Base-by-base conservation (phyloP, 2,113 vertebrate genomes). In the Buteo buteo region DNA sequence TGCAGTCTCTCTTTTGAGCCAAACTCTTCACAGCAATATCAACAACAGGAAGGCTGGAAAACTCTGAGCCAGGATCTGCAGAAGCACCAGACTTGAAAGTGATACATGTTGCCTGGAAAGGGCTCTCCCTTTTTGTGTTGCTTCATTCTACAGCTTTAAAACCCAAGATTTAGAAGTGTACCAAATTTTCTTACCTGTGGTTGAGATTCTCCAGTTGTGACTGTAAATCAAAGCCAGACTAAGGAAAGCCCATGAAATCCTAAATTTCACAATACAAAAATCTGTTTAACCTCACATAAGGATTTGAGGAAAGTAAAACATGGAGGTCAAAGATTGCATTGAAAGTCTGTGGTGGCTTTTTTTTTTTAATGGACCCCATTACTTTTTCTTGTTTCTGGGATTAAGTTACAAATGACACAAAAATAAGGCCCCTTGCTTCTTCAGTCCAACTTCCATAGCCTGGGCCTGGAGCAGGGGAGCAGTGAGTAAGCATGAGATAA, bases 81-180 rank as follows among this genome's bases (percentile, higher is more conserved):
- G 21, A 81, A 17, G 24, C 55, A 58, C 14, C 36, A 58, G 14
- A 19, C 17, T 16, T n/a, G 14, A 24, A 73, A 74, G 34, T 0
- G 1, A 14, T 13, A 54, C 0, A 2, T 6, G 11, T 16, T 80
- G 22, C 52, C 28, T 45, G 15, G 49, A 70, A 62, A 54, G 19
- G 18, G 42, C 18, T 21, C 42, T 87, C 18, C 21, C 22, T 65
- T 58, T 61, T 6, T 58, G 17, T 6, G 3, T 15, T 10, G 5
- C 25, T 85, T 50, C 22, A 28, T 45, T 45, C 29, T 40, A 44
- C 36, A 73, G 49, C 25, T 58, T 67, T n/a, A 45, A 64, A 64
- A 26, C 3, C 9, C 0, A 0, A 29, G 49, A 42, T 34, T 12
- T 24, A 26, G 29, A 79, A 65, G 14, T 2, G 1, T 22, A 34